Conservation (phyloP, 2,113 vertebrate genomes). For the Trachemys scripta region DNA sequence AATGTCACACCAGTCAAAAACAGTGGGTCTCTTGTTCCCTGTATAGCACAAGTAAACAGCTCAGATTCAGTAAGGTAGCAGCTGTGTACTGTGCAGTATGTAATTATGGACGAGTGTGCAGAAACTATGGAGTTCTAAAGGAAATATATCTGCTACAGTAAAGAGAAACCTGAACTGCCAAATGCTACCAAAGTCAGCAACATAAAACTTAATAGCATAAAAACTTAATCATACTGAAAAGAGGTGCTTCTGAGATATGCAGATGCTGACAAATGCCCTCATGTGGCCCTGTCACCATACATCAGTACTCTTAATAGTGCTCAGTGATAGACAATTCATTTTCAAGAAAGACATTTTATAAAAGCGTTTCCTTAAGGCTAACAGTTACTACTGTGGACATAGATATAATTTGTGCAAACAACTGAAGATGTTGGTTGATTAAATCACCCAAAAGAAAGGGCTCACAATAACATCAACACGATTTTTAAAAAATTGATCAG, state of each 20-base stretch:
- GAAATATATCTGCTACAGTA: slow-evolving; percentile 10
- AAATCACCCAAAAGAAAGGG: not conserved
- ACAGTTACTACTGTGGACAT: not conserved
- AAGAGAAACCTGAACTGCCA: slow-evolving; percentile 4
- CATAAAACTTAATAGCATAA: not conserved
- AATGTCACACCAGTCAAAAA: slow-evolving; percentile 96
- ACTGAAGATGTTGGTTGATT: not conserved
- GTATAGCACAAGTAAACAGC: slow-evolving; percentile 78
- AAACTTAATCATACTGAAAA: not conserved
- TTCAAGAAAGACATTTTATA: slow-evolving; percentile 22
- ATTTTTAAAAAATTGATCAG: not conserved
- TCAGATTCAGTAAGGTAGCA: slow-evolving; percentile 77
- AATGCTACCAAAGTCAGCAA: not conserved
- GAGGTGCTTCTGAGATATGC: not conserved
- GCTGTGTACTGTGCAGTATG: slow-evolving; percentile 63
- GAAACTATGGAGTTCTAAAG: slow-evolving; percentile 42
- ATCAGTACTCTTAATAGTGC: slow-evolving; percentile 17
- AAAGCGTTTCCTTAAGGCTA: slow-evolving; percentile 1
- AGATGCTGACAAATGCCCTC: not conserved
- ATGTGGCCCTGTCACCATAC: not conserved
- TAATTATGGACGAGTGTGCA: not conserved
- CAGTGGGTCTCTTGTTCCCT: slow-evolving; percentile 97
- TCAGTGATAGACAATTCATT: slow-evolving; percentile 25
- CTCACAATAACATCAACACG: slow-evolving; percentile 4
- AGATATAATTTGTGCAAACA: slow-evolving; percentile 16